These are phyloP conservation scores for Cydia strobilella DNA, from an alignment of 1,140 invertebrate genomes.

Conservation along the genomic window DNA sequence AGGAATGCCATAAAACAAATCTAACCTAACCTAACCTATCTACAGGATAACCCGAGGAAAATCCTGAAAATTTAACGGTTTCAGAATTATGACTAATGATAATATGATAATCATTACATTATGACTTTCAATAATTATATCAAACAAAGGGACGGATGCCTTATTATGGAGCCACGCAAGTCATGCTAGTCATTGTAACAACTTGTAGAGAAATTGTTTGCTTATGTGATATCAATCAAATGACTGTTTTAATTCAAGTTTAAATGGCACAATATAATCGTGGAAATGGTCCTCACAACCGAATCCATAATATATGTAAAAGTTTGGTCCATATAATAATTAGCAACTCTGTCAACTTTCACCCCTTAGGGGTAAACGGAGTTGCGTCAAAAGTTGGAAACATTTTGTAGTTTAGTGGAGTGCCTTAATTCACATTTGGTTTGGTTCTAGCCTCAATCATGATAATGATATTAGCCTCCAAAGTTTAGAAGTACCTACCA, in stretches of 20 bases:
- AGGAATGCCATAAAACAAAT: no score
- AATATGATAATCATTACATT: no score
- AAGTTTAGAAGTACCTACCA: not conserved
- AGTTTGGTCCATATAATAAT: slow-evolving; percentile 31
- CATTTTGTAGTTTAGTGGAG: slow-evolving; percentile 26
- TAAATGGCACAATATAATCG: slow-evolving; percentile 11
- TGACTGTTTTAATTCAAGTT: not conserved
- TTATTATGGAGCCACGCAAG: no score
- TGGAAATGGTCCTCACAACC: not conserved
- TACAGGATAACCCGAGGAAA: no score
- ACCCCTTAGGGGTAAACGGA: slow-evolving; percentile 24
- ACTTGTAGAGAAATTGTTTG: not conserved
- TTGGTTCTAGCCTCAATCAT: slow-evolving; percentile 3
- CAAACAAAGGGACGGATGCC: no score
- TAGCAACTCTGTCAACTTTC: slow-evolving; percentile 15
- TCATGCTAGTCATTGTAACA: no score
- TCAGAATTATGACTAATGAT: no score
- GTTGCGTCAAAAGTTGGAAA: slow-evolving; percentile 22
- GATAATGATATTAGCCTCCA: not conserved
- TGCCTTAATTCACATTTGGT: slow-evolving; percentile 10
- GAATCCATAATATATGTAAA: slow-evolving; percentile 9
- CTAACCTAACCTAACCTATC: no score
- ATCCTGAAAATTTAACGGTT: no score
- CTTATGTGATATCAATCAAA: not conserved
- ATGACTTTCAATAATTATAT: no score